phyloP scores from a whole-genome alignment of 2,888 invertebrate species.

The Platypus cylindrus region DNA sequence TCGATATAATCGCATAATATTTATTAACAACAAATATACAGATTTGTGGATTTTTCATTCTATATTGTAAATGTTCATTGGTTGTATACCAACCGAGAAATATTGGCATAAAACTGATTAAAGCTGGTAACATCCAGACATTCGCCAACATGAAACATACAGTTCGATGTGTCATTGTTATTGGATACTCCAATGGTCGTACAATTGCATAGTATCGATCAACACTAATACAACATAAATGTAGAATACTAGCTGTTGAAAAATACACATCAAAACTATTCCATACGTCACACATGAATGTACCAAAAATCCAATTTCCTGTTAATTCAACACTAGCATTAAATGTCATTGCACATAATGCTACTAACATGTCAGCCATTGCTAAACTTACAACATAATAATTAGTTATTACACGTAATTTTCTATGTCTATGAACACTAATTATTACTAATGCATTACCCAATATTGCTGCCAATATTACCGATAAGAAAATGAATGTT shows the following conservation, averaged over 20 bases:
- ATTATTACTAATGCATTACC: slow-evolving; percentile 88
- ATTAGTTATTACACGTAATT: slow-evolving; percentile 80
- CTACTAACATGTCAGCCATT: slow-evolving; percentile 86
- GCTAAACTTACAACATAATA: slow-evolving; percentile 93
- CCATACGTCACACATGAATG: slow-evolving; percentile 87
- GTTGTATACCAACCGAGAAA: slow-evolving; percentile 78
- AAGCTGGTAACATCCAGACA: slow-evolving; percentile 84
- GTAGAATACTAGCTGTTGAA: slow-evolving; percentile 82
- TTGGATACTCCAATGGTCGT: slow-evolving; percentile 80
- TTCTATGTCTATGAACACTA: slow-evolving; percentile 67
- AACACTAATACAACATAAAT: slow-evolving; percentile 88
- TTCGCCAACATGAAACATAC: slow-evolving; percentile 72
- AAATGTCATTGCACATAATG: slow-evolving; percentile 84
- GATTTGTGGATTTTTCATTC: slow-evolving; percentile 53
- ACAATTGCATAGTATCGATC: slow-evolving; percentile 82
- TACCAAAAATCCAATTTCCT: slow-evolving; percentile 79
- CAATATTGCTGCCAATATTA: slow-evolving; percentile 79
- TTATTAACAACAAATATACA: slow-evolving; percentile 79
- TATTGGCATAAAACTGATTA: slow-evolving; percentile 89
- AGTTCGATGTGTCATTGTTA: slow-evolving; percentile 77
- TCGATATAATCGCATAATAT: slow-evolving; percentile 77
- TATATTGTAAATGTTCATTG: slow-evolving; percentile 42
- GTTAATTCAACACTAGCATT: slow-evolving; percentile 76
- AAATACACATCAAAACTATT: slow-evolving; percentile 91
- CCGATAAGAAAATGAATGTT: slow-evolving; percentile 67